Evolutionary conservation across 2,797 vertebrate species (phyloP), one percentile per base, ranked within the genome.

Genomic region (Artibeus jamaicensis): DNA sequence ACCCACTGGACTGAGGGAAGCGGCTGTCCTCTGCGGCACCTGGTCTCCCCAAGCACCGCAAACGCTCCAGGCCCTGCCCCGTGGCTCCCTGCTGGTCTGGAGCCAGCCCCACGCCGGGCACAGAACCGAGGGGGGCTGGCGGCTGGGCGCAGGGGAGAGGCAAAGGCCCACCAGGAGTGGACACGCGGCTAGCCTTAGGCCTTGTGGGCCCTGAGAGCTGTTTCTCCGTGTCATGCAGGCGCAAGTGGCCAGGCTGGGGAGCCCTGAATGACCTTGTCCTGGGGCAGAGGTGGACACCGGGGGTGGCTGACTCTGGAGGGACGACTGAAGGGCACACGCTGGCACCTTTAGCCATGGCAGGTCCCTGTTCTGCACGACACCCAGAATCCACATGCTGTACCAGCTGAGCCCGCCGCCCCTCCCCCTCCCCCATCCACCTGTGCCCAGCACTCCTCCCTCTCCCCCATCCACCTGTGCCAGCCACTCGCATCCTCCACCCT

Each of bases 171-270:
- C 8, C 14, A 18, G 59, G 21, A 15, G 46, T 53, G 42, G 29
- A 68, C 22, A 14, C 15, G 6, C 26, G 1, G 32, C 6, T 10
- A 6, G 70, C 14, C 7, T 53, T 9, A 9, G 50, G 26, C 19
- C 8, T 16, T 0, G 19, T 0, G 4, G 29, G 65, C 34, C 65
- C 53, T 8, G 74, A 29, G 6, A 5, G 4, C 34, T 6, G 2
- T 6, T 21, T 18, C 62, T 48, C 24, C 12, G 18, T 4, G 3
- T 24, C 6, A 9, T 5, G 22, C 19, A 15, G 34, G 3, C 22
- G 39, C 3, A 37, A 10, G 32, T 4, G 32, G 9, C 22, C 16
- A 32, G 85, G 34, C 26, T 21, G 22, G 77, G 32, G 19, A 34
- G 46, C 68, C 48, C 29, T 46, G 15, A 22, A 19, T 2, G 42